Conservation (phyloP, 2,888 invertebrate genomes). For the Rotaria sp. region DNA sequence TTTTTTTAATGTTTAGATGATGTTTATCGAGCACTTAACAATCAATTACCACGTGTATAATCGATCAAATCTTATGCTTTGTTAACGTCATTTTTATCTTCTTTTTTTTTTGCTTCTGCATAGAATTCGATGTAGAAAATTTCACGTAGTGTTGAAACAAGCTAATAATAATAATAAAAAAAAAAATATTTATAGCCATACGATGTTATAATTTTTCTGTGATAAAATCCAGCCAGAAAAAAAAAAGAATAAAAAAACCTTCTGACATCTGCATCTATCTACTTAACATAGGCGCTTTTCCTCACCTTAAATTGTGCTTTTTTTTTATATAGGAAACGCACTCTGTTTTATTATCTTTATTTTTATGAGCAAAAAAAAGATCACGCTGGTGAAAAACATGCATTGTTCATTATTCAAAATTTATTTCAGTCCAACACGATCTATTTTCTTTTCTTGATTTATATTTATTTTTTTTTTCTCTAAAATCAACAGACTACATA, state of each 20-base stretch:
- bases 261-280: background rate
- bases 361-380: background rate
- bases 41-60: conserved; percentile 23
- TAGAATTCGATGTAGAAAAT: background rate
- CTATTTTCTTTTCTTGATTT: background rate
- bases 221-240: background rate
- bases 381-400: background rate
- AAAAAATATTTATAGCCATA: background rate
- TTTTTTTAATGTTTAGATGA: background rate
- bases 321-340: no score
- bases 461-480: background rate
- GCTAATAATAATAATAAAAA: background rate
- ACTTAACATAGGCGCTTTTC: background rate
- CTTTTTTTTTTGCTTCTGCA: background rate
- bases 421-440: background rate
- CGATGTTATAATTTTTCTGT: background rate
- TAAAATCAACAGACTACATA: background rate
- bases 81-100: background rate
- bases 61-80: background rate
- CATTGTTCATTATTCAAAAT: background rate
- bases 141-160: background rate
- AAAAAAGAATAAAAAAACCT: background rate
- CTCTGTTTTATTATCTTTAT: background rate
- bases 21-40: conserved; percentile 5
- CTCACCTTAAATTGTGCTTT: background rate